These are phyloP conservation scores for Acromyrmex heyeri DNA, from an alignment of 1,140 invertebrate species.

Conservation along the genomic window DNA sequence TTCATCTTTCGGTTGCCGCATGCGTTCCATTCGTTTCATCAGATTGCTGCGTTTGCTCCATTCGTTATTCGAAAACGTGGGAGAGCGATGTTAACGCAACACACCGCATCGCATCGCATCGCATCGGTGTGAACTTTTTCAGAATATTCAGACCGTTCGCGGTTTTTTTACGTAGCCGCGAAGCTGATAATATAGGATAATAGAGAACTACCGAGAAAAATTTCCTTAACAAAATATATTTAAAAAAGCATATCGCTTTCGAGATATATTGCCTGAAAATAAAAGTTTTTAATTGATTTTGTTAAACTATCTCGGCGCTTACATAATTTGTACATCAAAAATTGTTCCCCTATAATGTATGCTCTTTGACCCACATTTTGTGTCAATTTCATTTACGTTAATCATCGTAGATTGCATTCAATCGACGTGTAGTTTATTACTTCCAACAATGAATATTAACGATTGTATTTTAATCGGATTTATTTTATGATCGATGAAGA, in stretches of 20 bases:
- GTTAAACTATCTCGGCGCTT: conserved; percentile 61
- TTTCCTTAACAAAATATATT: conserved; percentile 52
- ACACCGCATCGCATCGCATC: not conserved
- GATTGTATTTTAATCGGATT: conserved; percentile 32
- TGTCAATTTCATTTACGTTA: conserved; percentile 19
- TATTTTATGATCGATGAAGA: conserved; percentile 39
- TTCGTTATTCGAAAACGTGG: conserved; percentile 58
- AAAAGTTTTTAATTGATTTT: conserved; percentile 78
- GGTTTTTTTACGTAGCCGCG: not conserved
- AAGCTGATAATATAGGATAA: conserved; percentile 36
- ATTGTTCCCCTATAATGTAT: conserved; percentile 52
- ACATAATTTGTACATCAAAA: conserved; percentile 41
- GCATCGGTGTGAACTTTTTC: conserved; percentile 23
- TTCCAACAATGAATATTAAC: conserved; percentile 44
- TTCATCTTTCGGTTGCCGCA: conserved; percentile 50
- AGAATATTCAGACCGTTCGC: not conserved
- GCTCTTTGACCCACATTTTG: conserved; percentile 43
- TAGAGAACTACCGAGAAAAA: conserved; percentile 58
- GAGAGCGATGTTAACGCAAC: conserved; percentile 26
- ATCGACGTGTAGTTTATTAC: conserved; percentile 29
- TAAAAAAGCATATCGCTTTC: not conserved
- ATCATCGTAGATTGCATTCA: conserved; percentile 9
- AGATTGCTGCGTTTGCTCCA: conserved; percentile 58
- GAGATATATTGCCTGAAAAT: conserved; percentile 59
- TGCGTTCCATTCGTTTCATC: conserved; percentile 50